phyloP scores from a whole-genome alignment of 2,888 invertebrate genomes.

The Zonitis immaculata region DNA sequence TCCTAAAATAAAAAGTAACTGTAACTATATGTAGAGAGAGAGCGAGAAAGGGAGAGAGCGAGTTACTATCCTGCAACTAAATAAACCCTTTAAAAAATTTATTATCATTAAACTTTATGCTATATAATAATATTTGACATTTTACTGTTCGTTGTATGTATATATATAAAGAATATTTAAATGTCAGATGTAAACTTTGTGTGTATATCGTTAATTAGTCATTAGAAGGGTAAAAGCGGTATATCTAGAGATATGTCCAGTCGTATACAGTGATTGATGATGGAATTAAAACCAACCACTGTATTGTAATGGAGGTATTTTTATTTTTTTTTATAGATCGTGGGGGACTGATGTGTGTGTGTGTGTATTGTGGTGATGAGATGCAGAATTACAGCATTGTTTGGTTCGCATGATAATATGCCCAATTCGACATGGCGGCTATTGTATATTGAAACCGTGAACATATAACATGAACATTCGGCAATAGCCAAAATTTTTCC shows the following conservation, averaged over 20 bases:
- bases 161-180: constrained; percentile 4
- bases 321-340: too few relatives aligned
- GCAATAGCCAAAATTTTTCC: constrained; percentile 27
- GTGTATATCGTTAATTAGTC: constrained; percentile 39
- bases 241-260: constrained; percentile 16
- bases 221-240: constrained; percentile 32
- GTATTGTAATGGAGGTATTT: neutral
- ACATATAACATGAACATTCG: constrained; percentile 28
- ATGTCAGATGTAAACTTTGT: constrained; percentile 27
- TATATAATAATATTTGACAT: neutral
- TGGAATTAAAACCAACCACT: constrained; percentile 29
- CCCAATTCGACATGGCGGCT: constrained; percentile 43
- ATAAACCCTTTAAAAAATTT: neutral
- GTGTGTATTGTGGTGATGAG: too few relatives aligned
- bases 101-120: neutral
- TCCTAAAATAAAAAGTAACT: too few relatives aligned
- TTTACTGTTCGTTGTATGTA: too few relatives aligned
- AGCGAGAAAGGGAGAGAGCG: too few relatives aligned
- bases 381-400: constrained; percentile 37
- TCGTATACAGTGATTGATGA: constrained; percentile 32
- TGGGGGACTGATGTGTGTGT: too few relatives aligned
- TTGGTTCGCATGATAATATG: constrained; percentile 39
- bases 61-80: too few relatives aligned
- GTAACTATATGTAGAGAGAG: too few relatives aligned
- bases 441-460: constrained; percentile 40